phyloP scores from a whole-genome alignment of 2,797 vertebrate genomes.

The Pseudomugil gertrudae region DNA sequence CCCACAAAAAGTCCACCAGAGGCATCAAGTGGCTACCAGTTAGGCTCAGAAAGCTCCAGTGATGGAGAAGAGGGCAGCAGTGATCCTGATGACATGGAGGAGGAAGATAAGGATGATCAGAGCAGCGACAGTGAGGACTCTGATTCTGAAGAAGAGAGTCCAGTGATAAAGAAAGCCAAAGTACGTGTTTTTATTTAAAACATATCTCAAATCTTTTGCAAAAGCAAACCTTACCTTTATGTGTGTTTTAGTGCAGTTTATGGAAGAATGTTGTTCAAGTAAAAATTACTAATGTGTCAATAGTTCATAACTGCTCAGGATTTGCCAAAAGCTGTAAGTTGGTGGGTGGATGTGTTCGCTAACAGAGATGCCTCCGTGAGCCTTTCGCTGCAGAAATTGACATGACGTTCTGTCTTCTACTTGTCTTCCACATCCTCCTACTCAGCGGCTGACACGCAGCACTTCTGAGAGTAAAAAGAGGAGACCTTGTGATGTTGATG shows the following conservation, averaged over 20 bases:
- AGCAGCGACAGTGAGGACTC: constrained; percentile 89
- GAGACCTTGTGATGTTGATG: constrained; percentile 79
- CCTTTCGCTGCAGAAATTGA: constrained; percentile 60
- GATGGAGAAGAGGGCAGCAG: constrained; percentile 88
- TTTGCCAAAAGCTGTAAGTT: constrained; percentile 52
- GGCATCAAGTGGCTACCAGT: constrained; percentile 90
- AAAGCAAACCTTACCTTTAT: not conserved
- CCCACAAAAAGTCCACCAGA: constrained; percentile 85
- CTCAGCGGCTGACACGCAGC: constrained; percentile 87
- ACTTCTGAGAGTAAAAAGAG: constrained; percentile 82
- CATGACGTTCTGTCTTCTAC: constrained; percentile 69
- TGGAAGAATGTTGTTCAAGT: not conserved
- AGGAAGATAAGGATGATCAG: constrained; percentile 85
- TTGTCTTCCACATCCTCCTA: constrained; percentile 63
- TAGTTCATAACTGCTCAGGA: constrained; percentile 11
- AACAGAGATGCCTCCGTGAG: constrained; percentile 65
- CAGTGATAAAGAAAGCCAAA: constrained; percentile 83
- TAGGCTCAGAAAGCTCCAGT: constrained; percentile 90
- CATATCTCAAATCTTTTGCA: not conserved
- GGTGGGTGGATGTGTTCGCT: constrained; percentile 62
- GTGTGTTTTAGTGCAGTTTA: not conserved
- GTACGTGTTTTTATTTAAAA: constrained; percentile 44
- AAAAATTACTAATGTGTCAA: constrained; percentile 7
- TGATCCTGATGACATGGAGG: constrained; percentile 90
- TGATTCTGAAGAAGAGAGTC: constrained; percentile 86